Evolutionary conservation across 2,113 vertebrate species (phyloP), one percentile per base, ranked within the genome.

Genomic region (Colossoma macropomum): DNA sequence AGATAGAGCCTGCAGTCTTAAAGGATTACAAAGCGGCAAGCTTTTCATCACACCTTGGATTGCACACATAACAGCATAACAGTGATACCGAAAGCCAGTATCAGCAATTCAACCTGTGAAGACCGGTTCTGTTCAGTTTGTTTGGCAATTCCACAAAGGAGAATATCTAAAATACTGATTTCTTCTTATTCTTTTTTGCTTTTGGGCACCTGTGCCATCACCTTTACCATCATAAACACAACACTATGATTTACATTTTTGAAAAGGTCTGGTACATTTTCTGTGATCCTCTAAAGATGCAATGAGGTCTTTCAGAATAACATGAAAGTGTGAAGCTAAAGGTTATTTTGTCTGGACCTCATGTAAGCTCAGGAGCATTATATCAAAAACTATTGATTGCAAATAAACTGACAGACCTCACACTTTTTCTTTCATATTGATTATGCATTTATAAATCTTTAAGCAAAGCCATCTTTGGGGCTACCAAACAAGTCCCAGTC

Each of bases 101-200:
- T 25, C 12, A 71, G 66, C 66, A 69, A 38, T 23, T 23, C 12
- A 19, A 54, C 59, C 59, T 81, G 56, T 41, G 16, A 50, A 62
- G 21, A 59, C 75, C 72, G 75, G 28, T 66, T 84, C 28, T 65
- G 56, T 65, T 45, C 54, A 60, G 52, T 32, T 65, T 19, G 65
- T 9, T 0, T 32, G 16, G 63, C 15, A 25, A 38, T 6, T 23
- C 68, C 68, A 71, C 34, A 62, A 5, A 25, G n/a, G 10, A 62
- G 9, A 11, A 27, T 62, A 13, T 12, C n/a, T n/a, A 45, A 11
- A 19, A 15, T 17, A 66, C 11, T 28, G 28, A 19, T 32, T 66
- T 32, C 28, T 66, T 34, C 27, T 28, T 11, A 11, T 30, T 66
- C 5, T 32, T 38, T 38, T 9, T 17, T 17, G 16, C 3, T 56